Evolutionary conservation across 1,140 invertebrate genomes (phyloP).

Genomic region (Andricus grossulariae): DNA sequence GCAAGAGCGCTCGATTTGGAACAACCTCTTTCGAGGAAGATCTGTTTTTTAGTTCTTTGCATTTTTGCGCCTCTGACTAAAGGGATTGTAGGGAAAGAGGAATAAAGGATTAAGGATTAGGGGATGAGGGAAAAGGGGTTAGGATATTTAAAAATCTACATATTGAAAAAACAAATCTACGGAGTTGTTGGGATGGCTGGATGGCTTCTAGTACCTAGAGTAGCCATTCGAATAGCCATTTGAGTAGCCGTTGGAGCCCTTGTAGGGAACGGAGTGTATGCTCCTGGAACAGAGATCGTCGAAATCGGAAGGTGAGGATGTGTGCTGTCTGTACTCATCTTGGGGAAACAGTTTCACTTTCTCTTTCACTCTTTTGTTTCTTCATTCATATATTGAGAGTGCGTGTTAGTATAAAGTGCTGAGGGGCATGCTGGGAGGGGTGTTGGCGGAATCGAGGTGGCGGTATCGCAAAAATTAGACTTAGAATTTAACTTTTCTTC

Average conservation of each 20-base stretch:
- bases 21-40: slow-evolving; percentile 38
- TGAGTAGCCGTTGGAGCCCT: slow-evolving; percentile 76
- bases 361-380: slow-evolving; percentile 38
- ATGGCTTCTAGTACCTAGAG: slow-evolving; percentile 76
- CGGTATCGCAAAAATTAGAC: slow-evolving; percentile 37
- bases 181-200: slow-evolving; percentile 58
- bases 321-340: slow-evolving; percentile 42
- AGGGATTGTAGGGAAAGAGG: neutral
- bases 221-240: slow-evolving; percentile 76
- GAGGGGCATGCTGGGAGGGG: slow-evolving; percentile 46
- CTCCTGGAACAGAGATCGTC: slow-evolving; percentile 76
- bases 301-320: slow-evolving; percentile 73
- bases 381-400: slow-evolving; percentile 34
- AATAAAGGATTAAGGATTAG: neutral
- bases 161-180: slow-evolving; percentile 47
- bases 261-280: slow-evolving; percentile 76
- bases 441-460: slow-evolving; percentile 39
- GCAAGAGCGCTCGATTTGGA: slow-evolving; percentile 52
- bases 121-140: neutral
- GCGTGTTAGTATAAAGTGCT: slow-evolving; percentile 42
- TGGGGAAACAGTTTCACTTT: slow-evolving; percentile 28
- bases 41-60: slow-evolving; percentile 13
- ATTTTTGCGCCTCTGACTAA: slow-evolving; percentile 23
- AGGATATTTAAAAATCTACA: slow-evolving; percentile 54
- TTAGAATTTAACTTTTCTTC: neutral